A percentile compares a stretch with the other conserved stretches of the same genome.
Evolutionary conservation across 2,888 invertebrate species (phyloP).

Genomic region (Petrolisthes manimaculis): DNA sequence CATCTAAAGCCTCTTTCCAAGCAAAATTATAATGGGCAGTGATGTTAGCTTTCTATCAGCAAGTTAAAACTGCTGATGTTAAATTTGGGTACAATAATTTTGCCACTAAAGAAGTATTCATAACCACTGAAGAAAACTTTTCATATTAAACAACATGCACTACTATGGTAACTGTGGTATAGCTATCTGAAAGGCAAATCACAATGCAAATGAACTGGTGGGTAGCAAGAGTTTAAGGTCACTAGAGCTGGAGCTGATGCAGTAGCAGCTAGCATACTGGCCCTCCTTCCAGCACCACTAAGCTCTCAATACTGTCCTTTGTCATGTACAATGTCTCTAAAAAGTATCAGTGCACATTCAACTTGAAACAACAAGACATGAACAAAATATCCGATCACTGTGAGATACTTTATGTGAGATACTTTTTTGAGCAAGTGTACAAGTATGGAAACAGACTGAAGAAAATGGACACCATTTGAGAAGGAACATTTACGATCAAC

Average conservation of each 20-base stretch:
- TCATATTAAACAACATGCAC: conserved; percentile 51
- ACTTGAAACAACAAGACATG: background rate
- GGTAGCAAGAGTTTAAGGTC: conserved; percentile 29
- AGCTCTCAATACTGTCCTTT: conserved; percentile 41
- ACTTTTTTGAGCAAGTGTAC: too few relatives aligned
- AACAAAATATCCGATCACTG: too few relatives aligned
- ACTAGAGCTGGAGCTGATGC: conserved; percentile 55
- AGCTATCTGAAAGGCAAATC: conserved; percentile 56
- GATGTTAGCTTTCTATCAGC: conserved; percentile 54
- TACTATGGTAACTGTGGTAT: conserved; percentile 42
- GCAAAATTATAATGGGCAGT: conserved; percentile 56
- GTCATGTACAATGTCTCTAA: conserved; percentile 6
- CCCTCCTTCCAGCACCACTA: conserved; percentile 40
- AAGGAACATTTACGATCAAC: too few relatives aligned
- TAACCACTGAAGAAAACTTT: conserved; percentile 29
- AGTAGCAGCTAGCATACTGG: conserved; percentile 50
- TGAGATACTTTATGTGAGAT: too few relatives aligned
- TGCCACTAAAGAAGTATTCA: conserved; percentile 5
- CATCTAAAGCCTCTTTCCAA: conserved; percentile 31
- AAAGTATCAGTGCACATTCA: background rate
- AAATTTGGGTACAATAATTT: conserved; percentile 33
- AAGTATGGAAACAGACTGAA: too few relatives aligned
- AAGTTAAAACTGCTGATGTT: conserved; percentile 42
- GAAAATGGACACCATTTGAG: too few relatives aligned
- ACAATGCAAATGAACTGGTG: conserved; percentile 49